A percentile compares a stretch with the other conserved stretches of the same genome.
phyloP scores from a whole-genome alignment of 2,888 invertebrate species.

The Hyposoter dolosus region DNA sequence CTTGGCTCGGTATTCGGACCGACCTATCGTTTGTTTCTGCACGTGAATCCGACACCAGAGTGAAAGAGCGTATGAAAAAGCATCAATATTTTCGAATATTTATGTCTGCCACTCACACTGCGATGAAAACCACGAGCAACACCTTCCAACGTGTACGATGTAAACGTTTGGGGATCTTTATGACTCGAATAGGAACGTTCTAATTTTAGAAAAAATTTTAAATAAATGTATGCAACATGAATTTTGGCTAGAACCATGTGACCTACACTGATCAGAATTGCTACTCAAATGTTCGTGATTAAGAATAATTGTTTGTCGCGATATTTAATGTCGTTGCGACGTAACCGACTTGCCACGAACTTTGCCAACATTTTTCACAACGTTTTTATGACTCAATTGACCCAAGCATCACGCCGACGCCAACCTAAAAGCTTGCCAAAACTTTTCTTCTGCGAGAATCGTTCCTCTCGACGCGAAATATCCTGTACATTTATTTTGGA shows the following conservation, averaged over 20 bases:
- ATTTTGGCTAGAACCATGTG: not conserved
- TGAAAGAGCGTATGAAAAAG: constrained; percentile 3
- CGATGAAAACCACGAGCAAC: constrained; percentile 11
- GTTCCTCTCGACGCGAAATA: not conserved
- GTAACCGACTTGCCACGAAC: not conserved
- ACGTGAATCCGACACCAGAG: not conserved
- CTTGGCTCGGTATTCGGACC: not conserved
- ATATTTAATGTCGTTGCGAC: not conserved
- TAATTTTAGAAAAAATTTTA: not conserved
- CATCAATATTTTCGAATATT: constrained; percentile 33
- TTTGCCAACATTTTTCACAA: not conserved
- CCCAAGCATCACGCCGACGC: not conserved
- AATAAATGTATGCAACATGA: too few species aligned
- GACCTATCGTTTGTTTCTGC: not conserved
- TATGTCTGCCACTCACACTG: constrained; percentile 16
- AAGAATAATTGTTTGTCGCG: not conserved
- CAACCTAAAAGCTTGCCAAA: not conserved
- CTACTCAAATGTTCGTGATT: not conserved
- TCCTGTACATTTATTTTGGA: constrained; percentile 10
- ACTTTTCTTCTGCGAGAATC: not conserved
- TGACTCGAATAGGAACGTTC: not conserved
- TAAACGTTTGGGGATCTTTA: not conserved
- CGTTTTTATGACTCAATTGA: not conserved
- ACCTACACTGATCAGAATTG: not conserved
- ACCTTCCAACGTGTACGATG: not conserved